phyloP scores from a whole-genome alignment of 2,888 invertebrate species.

The Agrilus mali region DNA sequence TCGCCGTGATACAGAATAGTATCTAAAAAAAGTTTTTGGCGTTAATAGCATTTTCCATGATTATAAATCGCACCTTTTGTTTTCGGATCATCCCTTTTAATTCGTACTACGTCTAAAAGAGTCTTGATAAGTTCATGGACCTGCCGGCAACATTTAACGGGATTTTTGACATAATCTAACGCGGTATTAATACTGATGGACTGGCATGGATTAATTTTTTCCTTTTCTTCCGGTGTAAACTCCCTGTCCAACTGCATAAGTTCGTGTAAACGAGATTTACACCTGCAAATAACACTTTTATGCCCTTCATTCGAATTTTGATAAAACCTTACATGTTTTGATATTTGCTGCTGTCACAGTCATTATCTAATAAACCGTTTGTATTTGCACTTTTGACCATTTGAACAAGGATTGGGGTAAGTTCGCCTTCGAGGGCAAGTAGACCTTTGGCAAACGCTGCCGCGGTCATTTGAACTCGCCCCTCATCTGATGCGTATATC shows the following conservation, averaged over 20 bases:
- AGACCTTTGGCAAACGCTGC: conserved; percentile 99
- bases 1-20: conserved; percentile 94
- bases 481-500: conserved; percentile 99
- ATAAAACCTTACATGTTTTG: conserved; percentile 69
- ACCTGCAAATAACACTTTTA: conserved; percentile 45
- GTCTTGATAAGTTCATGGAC: conserved; percentile 80
- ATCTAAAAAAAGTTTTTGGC: conserved; percentile 39
- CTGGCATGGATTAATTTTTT: conserved; percentile 81
- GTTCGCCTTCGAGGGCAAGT: conserved; percentile 91
- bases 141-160: conserved; percentile 82
- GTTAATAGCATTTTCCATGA: too few species aligned
- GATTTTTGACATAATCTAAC: conserved; percentile 91
- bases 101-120: conserved; percentile 70
- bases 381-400: conserved; percentile 99
- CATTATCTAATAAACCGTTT: conserved; percentile 94
- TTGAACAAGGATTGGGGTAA: conserved; percentile 97
- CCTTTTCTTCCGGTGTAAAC: conserved; percentile 71
- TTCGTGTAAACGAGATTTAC: conserved; percentile 88
- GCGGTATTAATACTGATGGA: conserved; percentile 88
- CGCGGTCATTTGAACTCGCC: conserved; percentile 99
- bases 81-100: conserved; percentile 79
- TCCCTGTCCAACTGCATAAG: conserved; percentile 84
- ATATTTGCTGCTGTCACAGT: conserved; percentile 92
- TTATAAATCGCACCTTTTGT: conserved; percentile 53
- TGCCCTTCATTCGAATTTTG: conserved; percentile 1